Evolutionary conservation across 2,113 vertebrate genomes (phyloP).

Genomic region (Columba janthina): DNA sequence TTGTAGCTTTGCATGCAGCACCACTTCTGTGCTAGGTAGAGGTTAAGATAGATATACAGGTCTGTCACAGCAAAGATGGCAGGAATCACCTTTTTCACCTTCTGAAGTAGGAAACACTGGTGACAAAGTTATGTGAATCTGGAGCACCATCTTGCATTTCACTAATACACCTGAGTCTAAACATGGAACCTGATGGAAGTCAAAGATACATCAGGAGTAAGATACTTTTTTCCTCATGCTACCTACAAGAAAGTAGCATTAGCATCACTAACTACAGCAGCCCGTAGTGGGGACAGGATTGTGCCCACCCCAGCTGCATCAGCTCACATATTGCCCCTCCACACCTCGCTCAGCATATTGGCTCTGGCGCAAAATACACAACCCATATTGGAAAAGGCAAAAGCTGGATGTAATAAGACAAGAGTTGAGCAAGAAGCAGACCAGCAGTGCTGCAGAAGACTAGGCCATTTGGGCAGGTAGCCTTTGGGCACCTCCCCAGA

Average conservation of each 20-base stretch:
- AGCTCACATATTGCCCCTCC: background rate
- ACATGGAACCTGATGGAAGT: background rate
- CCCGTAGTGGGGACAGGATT: background rate
- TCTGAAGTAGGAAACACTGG: background rate
- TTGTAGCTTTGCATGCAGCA: background rate
- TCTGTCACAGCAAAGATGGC: background rate
- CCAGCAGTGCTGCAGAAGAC: background rate
- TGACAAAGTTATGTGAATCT: background rate
- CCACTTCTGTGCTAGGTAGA: background rate
- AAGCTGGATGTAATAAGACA: background rate
- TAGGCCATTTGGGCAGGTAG: background rate
- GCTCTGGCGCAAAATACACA: background rate
- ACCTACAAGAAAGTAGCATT: background rate
- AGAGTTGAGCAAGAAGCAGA: background rate
- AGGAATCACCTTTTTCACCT: background rate
- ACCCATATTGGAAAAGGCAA: background rate
- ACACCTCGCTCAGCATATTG: rapidly evolving
- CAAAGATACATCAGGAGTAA: background rate
- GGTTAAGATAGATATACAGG: background rate
- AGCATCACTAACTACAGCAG: background rate
- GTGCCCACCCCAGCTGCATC: rapidly evolving
- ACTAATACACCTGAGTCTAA: background rate
- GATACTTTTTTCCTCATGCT: background rate
- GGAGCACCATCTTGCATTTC: background rate
- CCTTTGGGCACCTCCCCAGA: background rate